Percentiles rank a stretch among this genome's conserved stretches.
Conservation (phyloP, 2,113 vertebrate species). For the Mustela lutreola region DNA sequence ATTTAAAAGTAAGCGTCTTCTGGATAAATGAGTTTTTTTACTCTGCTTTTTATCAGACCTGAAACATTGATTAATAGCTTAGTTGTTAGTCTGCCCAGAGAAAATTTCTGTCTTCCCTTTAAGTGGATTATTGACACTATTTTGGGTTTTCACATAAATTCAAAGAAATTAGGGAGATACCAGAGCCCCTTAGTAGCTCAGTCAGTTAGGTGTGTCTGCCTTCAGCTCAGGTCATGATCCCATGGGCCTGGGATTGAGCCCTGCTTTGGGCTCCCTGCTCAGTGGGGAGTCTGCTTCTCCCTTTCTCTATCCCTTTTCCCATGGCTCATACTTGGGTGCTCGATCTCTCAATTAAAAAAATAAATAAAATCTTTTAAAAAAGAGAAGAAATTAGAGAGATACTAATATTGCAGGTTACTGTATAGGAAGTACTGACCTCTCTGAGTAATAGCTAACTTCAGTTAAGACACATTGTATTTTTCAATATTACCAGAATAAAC, state of each 20-base stretch:
- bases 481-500: slow-evolving; percentile 1
- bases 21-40: slow-evolving; percentile 9
- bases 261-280: background rate
- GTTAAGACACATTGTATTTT: background rate
- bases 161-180: slow-evolving; percentile 15
- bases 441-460: background rate
- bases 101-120: background rate
- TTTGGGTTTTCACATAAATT: background rate
- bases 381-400: background rate
- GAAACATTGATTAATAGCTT: background rate
- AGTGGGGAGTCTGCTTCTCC: background rate
- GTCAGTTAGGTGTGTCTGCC: background rate
- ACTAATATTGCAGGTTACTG: background rate
- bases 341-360: background rate
- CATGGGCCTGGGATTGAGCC: background rate
- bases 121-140: slow-evolving; percentile 23
- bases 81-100: slow-evolving; percentile 9
- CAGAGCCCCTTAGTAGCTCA: too few relatives aligned
- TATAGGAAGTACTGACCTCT: background rate
- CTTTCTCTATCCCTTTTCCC: background rate
- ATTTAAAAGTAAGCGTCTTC: slow-evolving; percentile 51
- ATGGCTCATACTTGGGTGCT: background rate
- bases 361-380: background rate
- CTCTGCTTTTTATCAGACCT: background rate
- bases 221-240: background rate